These are phyloP conservation scores for Gymnogyps californianus DNA, from an alignment of 2,113 vertebrate genomes.

Conservation along the genomic window DNA sequence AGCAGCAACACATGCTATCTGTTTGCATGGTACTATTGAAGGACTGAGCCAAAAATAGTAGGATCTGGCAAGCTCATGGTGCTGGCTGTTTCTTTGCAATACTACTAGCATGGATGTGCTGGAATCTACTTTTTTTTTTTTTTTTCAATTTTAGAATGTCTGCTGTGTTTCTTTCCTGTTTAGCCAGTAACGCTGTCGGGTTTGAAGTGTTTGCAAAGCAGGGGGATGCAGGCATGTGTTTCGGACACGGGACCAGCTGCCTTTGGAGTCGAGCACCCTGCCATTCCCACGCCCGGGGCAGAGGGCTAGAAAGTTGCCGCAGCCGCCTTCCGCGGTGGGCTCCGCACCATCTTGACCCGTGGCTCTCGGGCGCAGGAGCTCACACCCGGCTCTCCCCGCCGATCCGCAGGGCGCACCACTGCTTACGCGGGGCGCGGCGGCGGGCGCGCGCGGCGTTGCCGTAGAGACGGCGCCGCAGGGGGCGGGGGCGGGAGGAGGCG, in stretches of 20 bases:
- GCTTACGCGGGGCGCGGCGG: not conserved
- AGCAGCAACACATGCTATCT: not conserved
- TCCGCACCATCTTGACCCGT: not conserved
- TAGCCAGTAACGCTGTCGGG: rapidly evolving
- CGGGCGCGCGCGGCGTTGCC: not conserved
- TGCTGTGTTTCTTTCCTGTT: not conserved
- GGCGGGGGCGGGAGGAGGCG: not conserved
- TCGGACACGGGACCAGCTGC: too few relatives aligned
- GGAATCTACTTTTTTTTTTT: too few relatives aligned
- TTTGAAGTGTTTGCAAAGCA: too few relatives aligned
- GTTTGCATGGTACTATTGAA: not conserved
- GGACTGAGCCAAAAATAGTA: not conserved
- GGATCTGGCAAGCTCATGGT: too few relatives aligned
- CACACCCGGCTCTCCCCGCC: not conserved
- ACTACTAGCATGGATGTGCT: not conserved
- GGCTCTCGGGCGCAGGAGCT: not conserved
- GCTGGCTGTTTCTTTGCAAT: not conserved
- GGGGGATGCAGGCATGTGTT: rapidly evolving
- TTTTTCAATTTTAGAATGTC: not conserved
- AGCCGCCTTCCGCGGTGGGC: not conserved
- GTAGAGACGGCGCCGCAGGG: not conserved
- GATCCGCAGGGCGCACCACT: not conserved
- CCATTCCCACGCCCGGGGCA: not conserved
- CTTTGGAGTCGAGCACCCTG: not conserved
- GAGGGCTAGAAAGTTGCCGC: not conserved